phyloP scores from a whole-genome alignment of 2,113 vertebrate species.

The Chaetorhynchus papuensis region DNA sequence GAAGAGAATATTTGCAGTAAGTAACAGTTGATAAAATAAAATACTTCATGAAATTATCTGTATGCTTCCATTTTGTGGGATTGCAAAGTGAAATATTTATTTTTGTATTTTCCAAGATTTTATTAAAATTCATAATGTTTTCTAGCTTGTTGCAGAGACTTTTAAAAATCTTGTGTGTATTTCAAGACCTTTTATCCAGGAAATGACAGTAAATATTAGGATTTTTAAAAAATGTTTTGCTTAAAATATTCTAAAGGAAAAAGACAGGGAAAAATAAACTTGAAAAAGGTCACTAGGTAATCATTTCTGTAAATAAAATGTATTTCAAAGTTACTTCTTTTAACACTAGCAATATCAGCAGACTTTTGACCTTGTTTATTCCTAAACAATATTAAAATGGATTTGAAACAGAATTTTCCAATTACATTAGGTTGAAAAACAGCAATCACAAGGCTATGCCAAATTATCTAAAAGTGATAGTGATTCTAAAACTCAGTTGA shows the following conservation, averaged over 20 bases:
- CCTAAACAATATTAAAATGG: neutral
- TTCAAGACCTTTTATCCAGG: neutral
- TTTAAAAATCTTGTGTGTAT: neutral
- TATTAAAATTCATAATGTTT: neutral
- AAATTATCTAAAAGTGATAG: neutral
- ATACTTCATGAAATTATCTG: neutral
- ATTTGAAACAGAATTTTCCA: neutral
- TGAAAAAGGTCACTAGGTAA: neutral
- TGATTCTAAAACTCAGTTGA: neutral
- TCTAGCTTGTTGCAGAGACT: neutral
- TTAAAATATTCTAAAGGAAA: neutral
- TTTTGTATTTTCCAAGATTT: neutral
- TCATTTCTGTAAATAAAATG: neutral
- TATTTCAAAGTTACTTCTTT: neutral
- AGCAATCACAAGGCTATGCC: neutral
- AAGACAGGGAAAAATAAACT: neutral
- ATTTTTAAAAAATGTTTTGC: neutral
- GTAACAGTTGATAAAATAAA: neutral
- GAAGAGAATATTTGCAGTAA: neutral
- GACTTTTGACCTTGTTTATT: neutral
- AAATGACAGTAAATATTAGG: neutral
- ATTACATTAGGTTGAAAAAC: neutral
- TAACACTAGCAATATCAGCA: neutral
- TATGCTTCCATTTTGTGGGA: neutral
- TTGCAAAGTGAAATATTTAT: neutral